Conservation (phyloP, 2,113 vertebrate genomes). For the Dicrurus megarhynchus region DNA sequence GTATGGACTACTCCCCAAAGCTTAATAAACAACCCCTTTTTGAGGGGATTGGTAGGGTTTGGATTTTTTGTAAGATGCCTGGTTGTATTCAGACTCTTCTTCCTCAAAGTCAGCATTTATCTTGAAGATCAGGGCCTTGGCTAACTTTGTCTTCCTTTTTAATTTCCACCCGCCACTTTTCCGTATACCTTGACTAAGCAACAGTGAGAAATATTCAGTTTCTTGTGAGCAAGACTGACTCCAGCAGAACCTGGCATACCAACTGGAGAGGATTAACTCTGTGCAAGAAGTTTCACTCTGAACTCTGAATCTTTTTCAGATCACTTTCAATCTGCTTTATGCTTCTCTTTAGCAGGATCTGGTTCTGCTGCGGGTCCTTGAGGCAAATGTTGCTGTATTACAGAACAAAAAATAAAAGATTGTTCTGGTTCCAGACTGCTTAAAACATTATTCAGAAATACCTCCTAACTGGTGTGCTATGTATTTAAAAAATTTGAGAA, state of each 20-base stretch:
- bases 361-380: not conserved
- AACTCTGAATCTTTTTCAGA: not conserved
- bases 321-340: not conserved
- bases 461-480: not conserved
- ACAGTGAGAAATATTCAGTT: not conserved
- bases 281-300: not conserved
- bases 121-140: not conserved
- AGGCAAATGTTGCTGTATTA: not conserved
- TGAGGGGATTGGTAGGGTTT: not conserved
- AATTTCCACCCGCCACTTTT: not conserved
- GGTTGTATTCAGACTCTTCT: not conserved
- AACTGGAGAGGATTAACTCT: not conserved
- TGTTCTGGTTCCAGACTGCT: not conserved
- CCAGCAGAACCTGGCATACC: not conserved
- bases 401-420: not conserved
- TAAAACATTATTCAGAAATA: not conserved
- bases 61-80: not conserved
- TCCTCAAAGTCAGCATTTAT: not conserved
- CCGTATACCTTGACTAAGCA: not conserved
- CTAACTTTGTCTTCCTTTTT: not conserved
- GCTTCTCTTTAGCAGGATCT: not conserved
- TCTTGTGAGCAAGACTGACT: fast-evolving
- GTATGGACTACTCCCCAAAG: not conserved
- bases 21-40: not conserved
- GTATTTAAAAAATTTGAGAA: not conserved